Conservation (phyloP, 2,113 vertebrate genomes). For the Panthera uncia region DNA sequence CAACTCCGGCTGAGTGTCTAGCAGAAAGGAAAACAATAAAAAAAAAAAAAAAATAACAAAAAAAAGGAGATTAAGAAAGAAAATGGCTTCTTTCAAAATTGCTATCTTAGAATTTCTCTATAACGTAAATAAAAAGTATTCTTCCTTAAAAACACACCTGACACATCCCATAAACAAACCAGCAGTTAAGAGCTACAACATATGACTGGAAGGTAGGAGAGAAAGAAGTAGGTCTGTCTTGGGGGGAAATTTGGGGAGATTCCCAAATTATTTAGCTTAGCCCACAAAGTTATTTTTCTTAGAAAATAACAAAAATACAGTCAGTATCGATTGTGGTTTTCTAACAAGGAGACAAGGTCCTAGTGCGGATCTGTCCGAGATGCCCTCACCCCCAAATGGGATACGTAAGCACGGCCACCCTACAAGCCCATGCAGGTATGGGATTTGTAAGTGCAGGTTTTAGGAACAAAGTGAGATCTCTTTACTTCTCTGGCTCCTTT, state of each 20-base stretch:
- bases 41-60: conserved; percentile 89
- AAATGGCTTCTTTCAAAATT: conserved; percentile 80
- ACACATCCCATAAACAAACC: not conserved
- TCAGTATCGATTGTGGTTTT: not conserved
- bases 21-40: conserved; percentile 89
- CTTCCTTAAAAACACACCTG: conserved; percentile 47
- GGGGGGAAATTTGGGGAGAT: not conserved
- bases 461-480: rapidly evolving
- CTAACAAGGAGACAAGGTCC: not conserved
- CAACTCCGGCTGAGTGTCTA: conserved; percentile 96
- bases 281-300: not conserved
- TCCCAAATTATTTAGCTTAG: not conserved
- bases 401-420: no score
- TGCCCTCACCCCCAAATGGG: not conserved
- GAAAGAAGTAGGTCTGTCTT: not conserved
- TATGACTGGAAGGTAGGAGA: not conserved
- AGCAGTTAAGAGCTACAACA: not conserved
- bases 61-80: conserved; percentile 90
- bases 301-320: not conserved
- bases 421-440: rapidly evolving
- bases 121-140: conserved; percentile 55
- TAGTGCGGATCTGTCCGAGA: not conserved
- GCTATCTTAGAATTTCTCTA: conserved; percentile 74
- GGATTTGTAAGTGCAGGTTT: not conserved
- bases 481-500: not conserved